Evolutionary conservation across 2,797 vertebrate genomes (phyloP).

Genomic region (Spizella passerina): DNA sequence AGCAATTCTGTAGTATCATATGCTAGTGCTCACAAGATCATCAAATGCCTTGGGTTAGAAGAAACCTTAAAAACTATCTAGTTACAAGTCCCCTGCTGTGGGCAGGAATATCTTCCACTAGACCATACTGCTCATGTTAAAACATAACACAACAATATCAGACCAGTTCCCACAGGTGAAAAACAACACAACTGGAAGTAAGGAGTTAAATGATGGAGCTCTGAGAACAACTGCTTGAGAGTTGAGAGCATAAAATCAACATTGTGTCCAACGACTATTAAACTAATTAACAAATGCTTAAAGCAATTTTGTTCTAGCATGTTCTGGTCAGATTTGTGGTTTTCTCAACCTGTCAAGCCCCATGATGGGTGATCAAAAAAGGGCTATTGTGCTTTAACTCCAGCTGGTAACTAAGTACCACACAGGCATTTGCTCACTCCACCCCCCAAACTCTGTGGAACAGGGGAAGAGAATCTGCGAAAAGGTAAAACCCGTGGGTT

Average conservation of each 20-base stretch:
- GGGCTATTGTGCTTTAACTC: not conserved
- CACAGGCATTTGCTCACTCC: not conserved
- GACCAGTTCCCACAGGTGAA: not conserved
- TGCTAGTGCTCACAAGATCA: not conserved
- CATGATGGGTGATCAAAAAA: not conserved
- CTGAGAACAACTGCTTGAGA: not conserved
- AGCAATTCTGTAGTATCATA: not conserved
- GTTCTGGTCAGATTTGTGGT: not conserved
- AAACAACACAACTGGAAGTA: not conserved
- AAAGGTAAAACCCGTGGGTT: not conserved
- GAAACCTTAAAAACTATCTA: not conserved
- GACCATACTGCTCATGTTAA: not conserved
- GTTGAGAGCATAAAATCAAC: not conserved
- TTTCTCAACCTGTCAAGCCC: not conserved
- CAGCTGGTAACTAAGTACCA: not conserved
- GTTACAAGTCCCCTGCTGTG: not conserved
- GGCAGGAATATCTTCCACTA: not conserved
- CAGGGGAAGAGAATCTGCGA: not conserved
- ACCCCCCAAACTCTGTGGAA: not conserved
- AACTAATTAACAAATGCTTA: not conserved
- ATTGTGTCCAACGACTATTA: not conserved
- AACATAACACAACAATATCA: not conserved
- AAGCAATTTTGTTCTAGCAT: not conserved
- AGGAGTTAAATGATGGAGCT: not conserved
- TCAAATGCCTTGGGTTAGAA: not conserved